Evolutionary conservation across 2,888 invertebrate genomes (phyloP).

Genomic region (Acronicta leporina): DNA sequence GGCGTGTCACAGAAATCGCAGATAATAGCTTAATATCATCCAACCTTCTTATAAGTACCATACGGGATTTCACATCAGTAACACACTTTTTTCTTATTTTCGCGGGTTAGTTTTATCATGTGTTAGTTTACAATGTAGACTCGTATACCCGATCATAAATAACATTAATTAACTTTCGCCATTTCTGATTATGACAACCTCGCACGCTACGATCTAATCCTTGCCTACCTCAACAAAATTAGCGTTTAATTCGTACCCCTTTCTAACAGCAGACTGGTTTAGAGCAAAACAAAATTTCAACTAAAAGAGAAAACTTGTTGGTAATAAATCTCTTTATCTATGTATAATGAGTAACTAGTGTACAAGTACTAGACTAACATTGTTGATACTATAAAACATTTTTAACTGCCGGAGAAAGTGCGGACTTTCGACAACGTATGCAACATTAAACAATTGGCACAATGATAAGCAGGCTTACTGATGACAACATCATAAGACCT

Average conservation of each 20-base stretch:
- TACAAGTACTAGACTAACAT: constrained; percentile 17
- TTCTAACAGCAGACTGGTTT: background rate
- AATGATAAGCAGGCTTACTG: background rate
- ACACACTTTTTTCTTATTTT: constrained; percentile 15
- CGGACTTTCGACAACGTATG: constrained; percentile 32
- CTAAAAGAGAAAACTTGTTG: background rate
- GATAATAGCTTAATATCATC: constrained; percentile 72
- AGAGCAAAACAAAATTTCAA: background rate
- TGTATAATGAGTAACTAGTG: constrained; percentile 28
- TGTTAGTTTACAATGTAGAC: background rate
- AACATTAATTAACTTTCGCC: background rate
- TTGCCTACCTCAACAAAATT: constrained; percentile 38
- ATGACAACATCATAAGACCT: no score
- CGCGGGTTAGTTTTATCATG: no score
- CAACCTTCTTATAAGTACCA: constrained; percentile 22
- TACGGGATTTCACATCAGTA: constrained; percentile 34
- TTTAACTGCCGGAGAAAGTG: constrained; percentile 44
- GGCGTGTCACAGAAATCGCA: constrained; percentile 69
- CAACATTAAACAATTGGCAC: constrained; percentile 30
- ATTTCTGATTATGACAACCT: constrained; percentile 4
- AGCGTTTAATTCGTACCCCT: background rate
- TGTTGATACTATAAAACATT: constrained; percentile 26
- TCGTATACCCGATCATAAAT: constrained; percentile 4
- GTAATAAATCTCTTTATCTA: constrained; percentile 20
- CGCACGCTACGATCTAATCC: constrained; percentile 20